A percentile compares a stretch with the other conserved stretches of the same genome.
These are phyloP conservation scores for Actenoides lindsayi DNA, from an alignment of 2,113 vertebrate genomes.

Conservation along the genomic window DNA sequence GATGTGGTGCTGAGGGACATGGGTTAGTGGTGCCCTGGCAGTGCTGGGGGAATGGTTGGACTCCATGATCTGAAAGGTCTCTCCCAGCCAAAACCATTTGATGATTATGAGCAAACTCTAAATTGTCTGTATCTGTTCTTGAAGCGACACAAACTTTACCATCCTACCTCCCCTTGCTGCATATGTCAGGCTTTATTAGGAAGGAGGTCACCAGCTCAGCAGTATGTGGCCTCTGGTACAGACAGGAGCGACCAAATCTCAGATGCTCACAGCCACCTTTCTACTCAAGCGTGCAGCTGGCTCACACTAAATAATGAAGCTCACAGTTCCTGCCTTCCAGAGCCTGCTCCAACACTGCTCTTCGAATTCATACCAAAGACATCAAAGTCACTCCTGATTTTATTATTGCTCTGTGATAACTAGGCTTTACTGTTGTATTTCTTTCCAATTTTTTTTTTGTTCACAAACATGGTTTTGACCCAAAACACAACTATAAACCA, in stretches of 20 bases:
- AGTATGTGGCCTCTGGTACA: not conserved
- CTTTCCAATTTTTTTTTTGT: not conserved
- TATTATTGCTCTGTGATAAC: not conserved
- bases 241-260: not conserved
- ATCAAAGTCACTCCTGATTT: not conserved
- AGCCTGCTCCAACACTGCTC: not conserved
- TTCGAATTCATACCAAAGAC: not conserved
- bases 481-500: not conserved
- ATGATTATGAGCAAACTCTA: not conserved
- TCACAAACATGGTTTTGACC: not conserved
- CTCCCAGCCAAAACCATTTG: too few species aligned
- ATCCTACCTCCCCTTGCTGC: not conserved
- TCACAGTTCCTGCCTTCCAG: accelerated
- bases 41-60: too few species aligned
- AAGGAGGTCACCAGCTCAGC: not conserved
- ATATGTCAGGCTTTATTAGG: not conserved
- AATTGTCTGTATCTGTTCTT: not conserved
- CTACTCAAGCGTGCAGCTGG: not conserved
- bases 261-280: not conserved
- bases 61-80: too few species aligned
- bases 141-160: not conserved
- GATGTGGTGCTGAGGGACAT: too few species aligned
- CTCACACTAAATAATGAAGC: not conserved
- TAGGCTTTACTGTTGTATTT: not conserved
- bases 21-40: too few species aligned